Percentiles rank a stretch among this genome's conserved stretches.
Conservation (phyloP, 2,888 invertebrate genomes). For the Beris morrisii region DNA sequence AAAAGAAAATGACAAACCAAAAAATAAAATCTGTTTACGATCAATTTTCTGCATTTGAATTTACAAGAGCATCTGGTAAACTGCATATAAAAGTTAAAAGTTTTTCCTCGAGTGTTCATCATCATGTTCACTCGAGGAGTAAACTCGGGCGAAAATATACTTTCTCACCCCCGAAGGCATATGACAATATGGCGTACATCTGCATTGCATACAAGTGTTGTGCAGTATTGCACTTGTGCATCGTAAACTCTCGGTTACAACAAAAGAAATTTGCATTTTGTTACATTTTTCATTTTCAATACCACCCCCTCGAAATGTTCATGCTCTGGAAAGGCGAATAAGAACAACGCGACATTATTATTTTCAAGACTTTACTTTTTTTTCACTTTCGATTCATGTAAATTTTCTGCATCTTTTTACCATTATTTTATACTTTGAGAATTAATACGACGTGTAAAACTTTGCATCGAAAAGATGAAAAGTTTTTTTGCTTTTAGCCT, state of each 20-base stretch:
- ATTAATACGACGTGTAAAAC: too few relatives aligned
- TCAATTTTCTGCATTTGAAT: conserved; percentile 29
- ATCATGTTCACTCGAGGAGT: conserved; percentile 19
- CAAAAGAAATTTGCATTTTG: conserved; percentile 29
- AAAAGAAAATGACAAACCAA: neutral
- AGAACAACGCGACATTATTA: too few relatives aligned
- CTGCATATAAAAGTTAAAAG: conserved; percentile 32
- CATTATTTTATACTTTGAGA: too few relatives aligned
- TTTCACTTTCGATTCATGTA: too few relatives aligned
- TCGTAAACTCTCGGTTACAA: conserved; percentile 10
- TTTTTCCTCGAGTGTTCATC: conserved; percentile 24
- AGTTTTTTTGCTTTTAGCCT: too few relatives aligned
- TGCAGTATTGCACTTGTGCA: conserved; percentile 1
- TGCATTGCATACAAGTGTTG: neutral
- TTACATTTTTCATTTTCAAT: conserved; percentile 28
- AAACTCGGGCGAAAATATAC: neutral
- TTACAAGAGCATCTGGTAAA: conserved; percentile 31
- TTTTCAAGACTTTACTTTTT: too few relatives aligned
- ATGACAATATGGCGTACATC: too few relatives aligned
- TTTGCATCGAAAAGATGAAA: too few relatives aligned
- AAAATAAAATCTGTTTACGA: conserved; percentile 28
- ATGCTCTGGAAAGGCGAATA: too few relatives aligned
- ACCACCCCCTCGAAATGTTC: neutral
- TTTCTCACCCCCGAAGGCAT: neutral
- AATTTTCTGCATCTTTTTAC: too few relatives aligned